These are phyloP conservation scores for Rhodeus uyekii DNA, from an alignment of 2,797 vertebrate genomes.

Conservation along the genomic window DNA sequence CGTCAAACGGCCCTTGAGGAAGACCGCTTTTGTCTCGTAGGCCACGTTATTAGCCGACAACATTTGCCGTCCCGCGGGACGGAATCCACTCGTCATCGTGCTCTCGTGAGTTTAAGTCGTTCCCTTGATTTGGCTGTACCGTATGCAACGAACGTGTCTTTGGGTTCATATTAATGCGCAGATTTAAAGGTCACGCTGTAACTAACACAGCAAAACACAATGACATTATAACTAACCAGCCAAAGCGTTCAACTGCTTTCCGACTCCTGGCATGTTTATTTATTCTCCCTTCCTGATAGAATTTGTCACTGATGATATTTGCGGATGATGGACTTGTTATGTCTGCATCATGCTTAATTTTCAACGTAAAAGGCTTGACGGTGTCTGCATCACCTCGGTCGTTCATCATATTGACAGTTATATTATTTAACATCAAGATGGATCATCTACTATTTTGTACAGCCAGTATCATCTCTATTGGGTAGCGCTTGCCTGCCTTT, in stretches of 20 bases:
- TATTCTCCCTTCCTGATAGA: slow-evolving; percentile 50
- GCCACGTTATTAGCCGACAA: background rate
- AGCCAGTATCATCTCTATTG: slow-evolving; percentile 26
- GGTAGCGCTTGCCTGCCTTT: slow-evolving; percentile 15
- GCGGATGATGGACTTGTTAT: slow-evolving; percentile 64
- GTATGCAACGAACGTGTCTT: background rate
- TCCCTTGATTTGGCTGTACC: background rate
- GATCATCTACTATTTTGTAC: slow-evolving; percentile 50
- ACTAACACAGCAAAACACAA: background rate
- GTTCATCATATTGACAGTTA: slow-evolving; percentile 62
- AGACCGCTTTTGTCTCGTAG: background rate
- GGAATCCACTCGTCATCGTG: background rate
- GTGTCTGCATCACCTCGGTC: slow-evolving; percentile 47
- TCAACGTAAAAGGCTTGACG: slow-evolving; percentile 58
- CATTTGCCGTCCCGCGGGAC: background rate
- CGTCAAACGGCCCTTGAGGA: background rate
- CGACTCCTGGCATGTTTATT: slow-evolving; percentile 20
- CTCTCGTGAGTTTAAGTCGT: background rate
- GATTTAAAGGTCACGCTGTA: slow-evolving; percentile 30
- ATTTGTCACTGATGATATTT: slow-evolving; percentile 68
- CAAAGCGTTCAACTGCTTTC: slow-evolving; percentile 13
- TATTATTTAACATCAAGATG: slow-evolving; percentile 60
- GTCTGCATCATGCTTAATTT: slow-evolving; percentile 61
- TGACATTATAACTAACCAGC: slow-evolving; percentile 27
- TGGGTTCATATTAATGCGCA: background rate